phyloP scores from a whole-genome alignment of 2,113 vertebrate genomes.

The Sterna hirundo region DNA sequence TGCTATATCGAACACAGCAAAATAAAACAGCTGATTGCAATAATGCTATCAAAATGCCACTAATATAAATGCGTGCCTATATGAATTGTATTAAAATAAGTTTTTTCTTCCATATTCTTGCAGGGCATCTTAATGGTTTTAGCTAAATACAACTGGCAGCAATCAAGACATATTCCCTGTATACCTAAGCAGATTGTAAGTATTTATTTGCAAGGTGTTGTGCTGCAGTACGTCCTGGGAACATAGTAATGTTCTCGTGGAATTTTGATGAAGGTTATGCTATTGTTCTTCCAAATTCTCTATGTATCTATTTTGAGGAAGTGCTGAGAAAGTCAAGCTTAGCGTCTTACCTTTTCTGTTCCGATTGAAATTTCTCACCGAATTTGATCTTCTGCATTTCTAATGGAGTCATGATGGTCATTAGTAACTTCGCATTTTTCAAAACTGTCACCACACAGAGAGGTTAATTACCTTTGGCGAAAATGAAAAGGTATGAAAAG shows the following conservation, averaged over 20 bases:
- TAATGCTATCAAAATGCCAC: neutral
- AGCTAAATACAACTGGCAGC: neutral
- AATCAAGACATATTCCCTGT: neutral
- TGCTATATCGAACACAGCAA: neutral
- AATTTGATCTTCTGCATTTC: slow-evolving; percentile 48
- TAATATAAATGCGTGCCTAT: neutral
- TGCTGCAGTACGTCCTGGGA: neutral
- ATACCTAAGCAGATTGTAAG: neutral
- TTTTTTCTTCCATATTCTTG: neutral
- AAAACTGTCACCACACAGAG: slow-evolving; percentile 12
- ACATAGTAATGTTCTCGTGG: neutral
- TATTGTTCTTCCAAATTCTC: neutral
- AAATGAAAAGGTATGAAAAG: slow-evolving; percentile 39
- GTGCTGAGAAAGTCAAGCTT: neutral
- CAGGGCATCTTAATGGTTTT: neutral
- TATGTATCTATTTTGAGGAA: neutral
- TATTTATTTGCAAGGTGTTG: neutral
- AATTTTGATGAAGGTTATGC: slow-evolving; percentile 13
- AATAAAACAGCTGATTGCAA: neutral
- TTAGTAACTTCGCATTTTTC: slow-evolving; percentile 46
- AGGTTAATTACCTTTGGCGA: slow-evolving; percentile 44
- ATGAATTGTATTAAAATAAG: neutral
- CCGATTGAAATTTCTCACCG: slow-evolving; percentile 31
- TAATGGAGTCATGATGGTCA: slow-evolving; percentile 12
- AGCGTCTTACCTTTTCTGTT: neutral